phyloP scores from a whole-genome alignment of 2,888 invertebrate species.

The Dasysyrphus tricinctus region DNA sequence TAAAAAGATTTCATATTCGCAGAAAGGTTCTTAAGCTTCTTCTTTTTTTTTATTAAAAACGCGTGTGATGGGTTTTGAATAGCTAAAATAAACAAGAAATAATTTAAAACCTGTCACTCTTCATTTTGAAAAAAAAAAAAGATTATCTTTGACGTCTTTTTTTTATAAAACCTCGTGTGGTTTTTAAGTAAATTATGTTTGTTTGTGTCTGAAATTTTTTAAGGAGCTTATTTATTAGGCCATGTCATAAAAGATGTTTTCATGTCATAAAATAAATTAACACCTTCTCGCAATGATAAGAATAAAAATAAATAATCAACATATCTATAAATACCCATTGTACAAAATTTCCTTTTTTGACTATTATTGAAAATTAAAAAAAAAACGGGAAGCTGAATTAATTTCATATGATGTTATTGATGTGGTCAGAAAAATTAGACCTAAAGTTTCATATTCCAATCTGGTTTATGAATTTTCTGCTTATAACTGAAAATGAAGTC shows the following conservation, averaged over 20 bases:
- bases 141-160: slow-evolving; percentile 56
- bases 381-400: too few relatives aligned
- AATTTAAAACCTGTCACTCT: slow-evolving; percentile 30
- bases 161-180: slow-evolving; percentile 40
- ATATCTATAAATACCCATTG: neutral
- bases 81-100: slow-evolving; percentile 14
- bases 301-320: neutral
- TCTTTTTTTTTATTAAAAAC: slow-evolving; percentile 33
- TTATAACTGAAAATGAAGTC: too few relatives aligned
- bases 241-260: slow-evolving; percentile 40
- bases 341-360: too few relatives aligned
- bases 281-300: slow-evolving; percentile 22
- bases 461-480: too few relatives aligned
- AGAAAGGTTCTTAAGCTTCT: neutral
- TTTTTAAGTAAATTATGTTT: slow-evolving; percentile 54
- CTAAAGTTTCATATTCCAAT: too few relatives aligned
- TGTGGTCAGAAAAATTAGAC: too few relatives aligned
- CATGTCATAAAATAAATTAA: slow-evolving; percentile 54
- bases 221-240: slow-evolving; percentile 52
- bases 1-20: slow-evolving; percentile 29
- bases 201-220: slow-evolving; percentile 28
- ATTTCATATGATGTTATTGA: too few relatives aligned
- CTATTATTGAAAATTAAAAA: too few relatives aligned
- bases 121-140: slow-evolving; percentile 28
- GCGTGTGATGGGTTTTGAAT: slow-evolving; percentile 40